These are phyloP conservation scores for Lithobates pipiens DNA, from an alignment of 2,797 vertebrate genomes.

Conservation along the genomic window DNA sequence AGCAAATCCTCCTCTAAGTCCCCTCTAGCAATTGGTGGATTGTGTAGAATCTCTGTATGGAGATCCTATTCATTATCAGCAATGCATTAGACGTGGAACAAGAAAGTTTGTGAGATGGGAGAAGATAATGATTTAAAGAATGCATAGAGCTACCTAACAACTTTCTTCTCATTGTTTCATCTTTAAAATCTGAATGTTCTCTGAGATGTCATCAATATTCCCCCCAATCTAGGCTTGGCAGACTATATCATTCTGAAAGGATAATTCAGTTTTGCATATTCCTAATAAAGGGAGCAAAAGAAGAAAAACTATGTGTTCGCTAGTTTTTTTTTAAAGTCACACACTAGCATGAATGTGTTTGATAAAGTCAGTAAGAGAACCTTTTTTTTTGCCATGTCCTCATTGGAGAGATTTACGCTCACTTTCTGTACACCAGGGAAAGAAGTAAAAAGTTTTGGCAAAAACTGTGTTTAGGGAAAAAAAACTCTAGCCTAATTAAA, in stretches of 20 bases:
- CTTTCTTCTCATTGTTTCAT: neutral
- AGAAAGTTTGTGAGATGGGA: neutral
- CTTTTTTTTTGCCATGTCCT: no score
- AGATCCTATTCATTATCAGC: constrained; percentile 28
- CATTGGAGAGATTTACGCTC: no score
- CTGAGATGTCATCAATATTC: constrained; percentile 21
- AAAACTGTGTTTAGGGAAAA: no score
- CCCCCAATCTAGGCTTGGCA: neutral
- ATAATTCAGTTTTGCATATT: constrained; percentile 1
- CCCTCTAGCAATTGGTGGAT: neutral
- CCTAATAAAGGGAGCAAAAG: neutral
- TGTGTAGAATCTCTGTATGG: neutral
- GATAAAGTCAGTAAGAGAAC: no score
- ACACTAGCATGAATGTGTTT: no score
- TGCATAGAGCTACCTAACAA: neutral
- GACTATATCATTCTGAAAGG: constrained; percentile 22
- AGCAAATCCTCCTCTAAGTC: neutral
- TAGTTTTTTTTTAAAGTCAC: neutral
- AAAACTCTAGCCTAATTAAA: no score
- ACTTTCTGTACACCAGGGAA: no score
- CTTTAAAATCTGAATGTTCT: constrained; percentile 5
- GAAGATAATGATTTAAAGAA: constrained; percentile 10
- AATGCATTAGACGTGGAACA: neutral
- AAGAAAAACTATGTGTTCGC: neutral
- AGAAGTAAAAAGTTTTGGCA: no score